phyloP scores from a whole-genome alignment of 2,113 vertebrate genomes.

The Physeter macrocephalus region DNA sequence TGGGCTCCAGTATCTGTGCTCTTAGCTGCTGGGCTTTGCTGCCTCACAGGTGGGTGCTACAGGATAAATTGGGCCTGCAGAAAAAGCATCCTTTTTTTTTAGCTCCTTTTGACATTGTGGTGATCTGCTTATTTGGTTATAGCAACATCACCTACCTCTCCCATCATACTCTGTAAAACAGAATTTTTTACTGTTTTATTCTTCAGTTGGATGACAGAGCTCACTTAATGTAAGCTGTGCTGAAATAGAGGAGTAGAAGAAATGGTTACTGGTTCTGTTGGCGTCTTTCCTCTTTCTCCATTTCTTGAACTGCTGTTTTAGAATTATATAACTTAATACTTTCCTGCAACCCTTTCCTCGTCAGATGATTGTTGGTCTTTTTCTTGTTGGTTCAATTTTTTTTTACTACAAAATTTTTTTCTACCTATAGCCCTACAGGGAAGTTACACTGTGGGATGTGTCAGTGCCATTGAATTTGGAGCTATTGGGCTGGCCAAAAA shows the following conservation, averaged over 20 bases:
- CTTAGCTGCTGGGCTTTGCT: not conserved
- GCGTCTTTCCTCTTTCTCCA: not conserved
- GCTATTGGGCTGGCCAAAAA: not conserved
- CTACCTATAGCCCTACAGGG: not conserved
- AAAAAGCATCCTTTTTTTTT: not conserved
- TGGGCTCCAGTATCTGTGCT: not conserved
- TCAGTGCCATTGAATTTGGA: not conserved
- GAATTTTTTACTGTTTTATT: not conserved
- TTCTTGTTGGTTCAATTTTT: not conserved
- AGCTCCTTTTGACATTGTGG: not conserved
- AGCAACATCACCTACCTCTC: not conserved
- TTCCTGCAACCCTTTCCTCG: not conserved
- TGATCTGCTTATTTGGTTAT: not conserved
- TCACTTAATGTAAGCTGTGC: not conserved
- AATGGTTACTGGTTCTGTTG: not conserved
- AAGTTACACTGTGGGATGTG: not conserved
- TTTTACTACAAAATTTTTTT: not conserved
- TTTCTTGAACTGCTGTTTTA: not conserved
- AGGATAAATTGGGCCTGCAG: not conserved
- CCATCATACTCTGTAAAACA: not conserved
- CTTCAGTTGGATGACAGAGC: not conserved
- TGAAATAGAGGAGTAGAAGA: not conserved
- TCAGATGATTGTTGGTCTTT: not conserved
- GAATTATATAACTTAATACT: not conserved
- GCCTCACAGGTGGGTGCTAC: too few relatives aligned